Percentiles rank a stretch among this genome's conserved stretches.
Evolutionary conservation across 1,140 invertebrate genomes (phyloP).

Genomic region (Latrodectus geometricus): DNA sequence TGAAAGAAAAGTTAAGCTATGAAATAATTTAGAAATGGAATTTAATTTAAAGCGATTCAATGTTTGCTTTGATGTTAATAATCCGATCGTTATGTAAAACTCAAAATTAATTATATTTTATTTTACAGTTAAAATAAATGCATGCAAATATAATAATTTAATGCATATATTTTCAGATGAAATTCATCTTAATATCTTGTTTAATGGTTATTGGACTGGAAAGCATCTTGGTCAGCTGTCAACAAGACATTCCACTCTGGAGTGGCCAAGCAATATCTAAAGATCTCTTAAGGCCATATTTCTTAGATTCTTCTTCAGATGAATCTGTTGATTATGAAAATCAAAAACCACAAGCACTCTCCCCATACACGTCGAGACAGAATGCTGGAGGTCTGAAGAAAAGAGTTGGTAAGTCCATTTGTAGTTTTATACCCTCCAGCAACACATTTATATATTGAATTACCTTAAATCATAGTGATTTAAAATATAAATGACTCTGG

Average conservation of each 20-base stretch:
- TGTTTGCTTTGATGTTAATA: too few relatives aligned
- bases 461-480: too few relatives aligned
- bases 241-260: slow-evolving; percentile 39
- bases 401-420: slow-evolving; percentile 19
- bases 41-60: too few relatives aligned
- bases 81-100: too few relatives aligned
- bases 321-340: background rate
- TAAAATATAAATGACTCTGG: too few relatives aligned
- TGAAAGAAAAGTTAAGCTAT: too few relatives aligned
- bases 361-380: slow-evolving; percentile 4
- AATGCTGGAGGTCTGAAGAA: slow-evolving; percentile 13
- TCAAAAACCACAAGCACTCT: slow-evolving; percentile 9
- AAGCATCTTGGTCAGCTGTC: slow-evolving; percentile 8
- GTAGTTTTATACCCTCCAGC: background rate
- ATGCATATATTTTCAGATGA: slow-evolving; percentile 10
- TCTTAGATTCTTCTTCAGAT: slow-evolving; percentile 30
- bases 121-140: too few relatives aligned
- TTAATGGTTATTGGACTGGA: slow-evolving; percentile 1
- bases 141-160: background rate
- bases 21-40: too few relatives aligned
- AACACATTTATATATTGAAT: too few relatives aligned
- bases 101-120: too few relatives aligned
- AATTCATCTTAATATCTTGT: slow-evolving; percentile 27
- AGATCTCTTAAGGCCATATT: slow-evolving; percentile 23
- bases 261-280: slow-evolving; percentile 24